Evolutionary conservation across 2,113 vertebrate species (phyloP).

Genomic region (Caloenas nicobarica): DNA sequence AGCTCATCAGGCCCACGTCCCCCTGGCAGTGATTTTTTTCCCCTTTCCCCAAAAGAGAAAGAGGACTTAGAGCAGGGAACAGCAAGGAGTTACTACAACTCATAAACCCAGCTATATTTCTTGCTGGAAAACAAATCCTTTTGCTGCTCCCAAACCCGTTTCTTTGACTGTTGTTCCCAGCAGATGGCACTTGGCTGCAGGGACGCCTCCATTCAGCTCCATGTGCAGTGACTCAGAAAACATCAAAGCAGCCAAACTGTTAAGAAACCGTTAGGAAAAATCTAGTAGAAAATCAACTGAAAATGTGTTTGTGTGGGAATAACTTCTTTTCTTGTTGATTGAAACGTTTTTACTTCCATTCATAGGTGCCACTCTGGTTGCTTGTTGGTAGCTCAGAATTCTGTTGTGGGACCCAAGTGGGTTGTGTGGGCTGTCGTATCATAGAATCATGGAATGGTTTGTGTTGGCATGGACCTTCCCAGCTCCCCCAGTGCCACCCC

Average conservation of each 20-base stretch:
- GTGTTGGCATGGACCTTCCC: too few species aligned
- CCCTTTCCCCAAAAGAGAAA: too few species aligned
- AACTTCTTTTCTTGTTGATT: background rate
- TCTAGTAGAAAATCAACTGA: background rate
- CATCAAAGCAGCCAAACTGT: background rate
- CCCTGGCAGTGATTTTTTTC: fast-evolving
- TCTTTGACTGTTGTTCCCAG: background rate
- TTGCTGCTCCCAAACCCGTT: background rate
- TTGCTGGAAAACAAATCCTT: background rate
- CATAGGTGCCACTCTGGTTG: too few species aligned
- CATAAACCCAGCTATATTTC: background rate
- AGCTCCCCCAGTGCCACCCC: too few species aligned
- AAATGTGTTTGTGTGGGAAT: too few species aligned
- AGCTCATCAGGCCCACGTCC: too few species aligned
- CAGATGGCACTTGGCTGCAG: constrained; percentile 39
- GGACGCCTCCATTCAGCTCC: background rate
- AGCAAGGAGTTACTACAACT: background rate
- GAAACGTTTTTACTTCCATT: background rate
- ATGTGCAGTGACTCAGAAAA: constrained; percentile 43
- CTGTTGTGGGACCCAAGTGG: fast-evolving
- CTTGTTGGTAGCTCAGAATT: background rate
- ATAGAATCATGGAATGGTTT: too few species aligned
- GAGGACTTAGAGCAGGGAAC: background rate
- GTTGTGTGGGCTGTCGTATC: too few species aligned
- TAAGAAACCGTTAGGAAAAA: background rate